phyloP scores from a whole-genome alignment of 2,797 vertebrate species.

The Lithobates pipiens region DNA sequence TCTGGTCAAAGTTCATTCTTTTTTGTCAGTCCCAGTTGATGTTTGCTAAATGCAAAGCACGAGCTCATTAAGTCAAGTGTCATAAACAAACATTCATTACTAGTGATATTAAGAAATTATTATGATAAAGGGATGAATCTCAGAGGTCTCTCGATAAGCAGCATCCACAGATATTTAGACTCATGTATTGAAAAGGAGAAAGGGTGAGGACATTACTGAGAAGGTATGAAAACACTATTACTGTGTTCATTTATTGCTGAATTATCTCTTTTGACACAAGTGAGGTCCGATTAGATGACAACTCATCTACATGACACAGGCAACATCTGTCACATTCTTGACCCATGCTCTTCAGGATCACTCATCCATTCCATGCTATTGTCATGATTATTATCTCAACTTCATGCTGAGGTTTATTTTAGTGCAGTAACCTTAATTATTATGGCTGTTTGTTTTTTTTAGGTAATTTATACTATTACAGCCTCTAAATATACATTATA shows the following conservation, averaged over 20 bases:
- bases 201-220: slow-evolving; percentile 6
- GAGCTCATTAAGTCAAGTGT: slow-evolving; percentile 32
- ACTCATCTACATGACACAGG: slow-evolving; percentile 60
- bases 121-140: slow-evolving; percentile 34
- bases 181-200: slow-evolving; percentile 48
- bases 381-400: slow-evolving; percentile 53
- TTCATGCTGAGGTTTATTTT: slow-evolving; percentile 19
- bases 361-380: slow-evolving; percentile 54
- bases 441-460: neutral
- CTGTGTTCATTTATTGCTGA: slow-evolving; percentile 49
- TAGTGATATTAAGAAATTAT: slow-evolving; percentile 44
- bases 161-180: slow-evolving; percentile 29
- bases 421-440: slow-evolving; percentile 3
- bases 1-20: slow-evolving; percentile 5
- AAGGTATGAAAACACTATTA: slow-evolving; percentile 16
- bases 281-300: slow-evolving; percentile 51
- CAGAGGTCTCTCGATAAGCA: slow-evolving; percentile 31
- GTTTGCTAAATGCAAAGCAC: slow-evolving; percentile 37
- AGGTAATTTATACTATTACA: neutral
- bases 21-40: slow-evolving; percentile 11
- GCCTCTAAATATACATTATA: too few relatives aligned
- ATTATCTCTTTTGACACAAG: slow-evolving; percentile 57
- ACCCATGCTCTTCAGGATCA: slow-evolving; percentile 52
- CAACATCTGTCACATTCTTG: slow-evolving; percentile 59
- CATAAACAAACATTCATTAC: slow-evolving; percentile 52